phyloP scores from a whole-genome alignment of 2,113 vertebrate genomes.

The Amphiprion percula region DNA sequence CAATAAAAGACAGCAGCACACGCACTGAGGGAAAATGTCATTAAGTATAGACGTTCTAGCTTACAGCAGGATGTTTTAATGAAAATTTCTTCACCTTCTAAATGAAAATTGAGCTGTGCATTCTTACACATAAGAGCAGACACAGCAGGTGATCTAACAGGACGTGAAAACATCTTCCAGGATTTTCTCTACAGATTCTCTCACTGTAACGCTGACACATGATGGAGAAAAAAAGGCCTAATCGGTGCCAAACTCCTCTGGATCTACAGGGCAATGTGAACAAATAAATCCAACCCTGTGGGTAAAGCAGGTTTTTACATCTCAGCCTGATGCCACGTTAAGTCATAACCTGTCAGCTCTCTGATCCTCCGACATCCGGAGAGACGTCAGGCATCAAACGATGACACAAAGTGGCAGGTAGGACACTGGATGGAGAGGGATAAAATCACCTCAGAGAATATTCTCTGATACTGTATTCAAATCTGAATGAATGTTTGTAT shows the following conservation, averaged over 20 bases:
- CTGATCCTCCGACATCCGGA: slow-evolving; percentile 44
- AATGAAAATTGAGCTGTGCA: too few relatives aligned
- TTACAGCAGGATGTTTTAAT: neutral
- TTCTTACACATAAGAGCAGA: too few relatives aligned
- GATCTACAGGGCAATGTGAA: neutral
- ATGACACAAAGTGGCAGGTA: neutral
- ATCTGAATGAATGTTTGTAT: neutral
- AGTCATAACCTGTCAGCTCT: slow-evolving; percentile 32
- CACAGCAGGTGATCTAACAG: neutral
- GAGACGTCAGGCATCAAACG: neutral
- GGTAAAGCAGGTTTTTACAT: slow-evolving; percentile 17
- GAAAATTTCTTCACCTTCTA: too few relatives aligned
- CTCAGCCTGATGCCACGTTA: slow-evolving; percentile 35
- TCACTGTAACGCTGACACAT: neutral
- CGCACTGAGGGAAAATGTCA: slow-evolving; percentile 4
- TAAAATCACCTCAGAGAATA: too few relatives aligned
- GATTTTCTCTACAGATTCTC: neutral
- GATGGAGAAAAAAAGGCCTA: neutral
- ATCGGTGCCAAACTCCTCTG: neutral
- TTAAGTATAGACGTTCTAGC: slow-evolving; percentile 1
- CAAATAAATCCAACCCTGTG: slow-evolving; percentile 23
- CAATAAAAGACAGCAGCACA: slow-evolving; percentile 11
- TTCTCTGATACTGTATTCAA: neutral
- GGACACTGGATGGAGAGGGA: neutral
- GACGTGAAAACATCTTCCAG: neutral